Base-by-base conservation (phyloP, 2,888 invertebrate species). In the Zaprionus lineosus region DNA sequence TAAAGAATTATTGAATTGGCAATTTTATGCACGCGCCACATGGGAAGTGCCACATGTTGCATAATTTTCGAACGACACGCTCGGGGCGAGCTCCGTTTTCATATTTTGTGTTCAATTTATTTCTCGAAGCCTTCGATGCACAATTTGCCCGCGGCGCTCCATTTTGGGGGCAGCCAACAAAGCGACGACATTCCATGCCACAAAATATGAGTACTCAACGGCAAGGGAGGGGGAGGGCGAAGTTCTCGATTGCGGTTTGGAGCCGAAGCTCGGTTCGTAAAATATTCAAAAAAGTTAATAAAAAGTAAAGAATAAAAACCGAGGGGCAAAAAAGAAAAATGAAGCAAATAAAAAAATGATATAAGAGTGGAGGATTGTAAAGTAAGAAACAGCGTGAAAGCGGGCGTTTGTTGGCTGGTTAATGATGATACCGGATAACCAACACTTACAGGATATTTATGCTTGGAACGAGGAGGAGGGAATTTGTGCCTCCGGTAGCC, bases 391-490 rank as follows among this genome's bases (percentile, higher is more conserved):
- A 71, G 78, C 81, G 78, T 79, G 78, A 79, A 79, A 83, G 71
- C 83, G 68, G 83, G 71, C 78, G 78, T 79, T 65, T 50, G 66
- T 62, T 63, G 74, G 65, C 61, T 66, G 68, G 73, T 79, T 79
- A 79, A 79, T 79, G 65, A 71, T 71, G 78, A 76, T 79, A 79
- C 84, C 56, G 56, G 83, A 78, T 82, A 78, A 78, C 78, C 70
- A 43, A 58, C 83, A 76, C 72, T 84, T 79, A 81, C 74, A 74
- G 71, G 71, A 83, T 79, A 83, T 79, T 79, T 79, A 83, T 79
- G 79, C 76, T 40, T 36, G 48, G 55, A 63, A 41, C 51, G 57
- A 41, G 24, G 40, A 21, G 21, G 53, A 47, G 57, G 57, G 63
- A 57, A 56, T 67, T 8, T 8, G 8, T 24, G 68, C 24, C 47